Evolutionary conservation across 2,888 invertebrate species (phyloP), one percentile per base, ranked within the genome.

Genomic region (Andrena camellia): DNA sequence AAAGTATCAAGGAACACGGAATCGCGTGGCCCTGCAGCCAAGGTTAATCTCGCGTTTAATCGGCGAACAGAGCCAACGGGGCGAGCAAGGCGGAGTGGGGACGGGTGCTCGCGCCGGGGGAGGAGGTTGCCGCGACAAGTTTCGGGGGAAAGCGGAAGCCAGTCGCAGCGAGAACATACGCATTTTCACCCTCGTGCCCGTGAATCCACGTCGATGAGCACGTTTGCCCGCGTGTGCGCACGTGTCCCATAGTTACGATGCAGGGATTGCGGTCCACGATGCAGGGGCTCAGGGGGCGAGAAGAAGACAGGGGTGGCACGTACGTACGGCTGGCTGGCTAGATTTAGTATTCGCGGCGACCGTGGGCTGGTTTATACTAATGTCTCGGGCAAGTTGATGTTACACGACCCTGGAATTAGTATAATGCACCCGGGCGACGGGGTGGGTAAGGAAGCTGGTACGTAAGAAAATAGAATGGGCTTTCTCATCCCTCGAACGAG

Each of bases 391-490:
- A 88, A 90, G 88, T 89, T 86, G 83, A 86, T 87, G 89, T 88
- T 90, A 88, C 90, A 90, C 85, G 87, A 88, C 85, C 86, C 78
- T 81, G 88, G 91, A 91, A 92, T 92, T 91, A 90, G 90, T 86
- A 85, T 91, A 90, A 91, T 90, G 85, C 88, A 90, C 81, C 87
- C 77, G 62, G 73, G 81, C 66, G 60, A 20, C 59, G 63, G 50
- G 64, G 17, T 31, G 17, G 35, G 64, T 31, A 23, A 10, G 54
- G 52, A 31, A 13, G 31, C 29, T 20, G 66, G 26, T 35, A 66
- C 54, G 57, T 57, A 63, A 76, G 76, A 69, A 76, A 10, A n/a
- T 20, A 42, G 35, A 7, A 17, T 17, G 31, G 35, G 23, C 13
- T 23, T 3, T 23, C 52, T 7, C 23, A 13, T 0, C 26, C 42